Conservation (phyloP, 2,113 vertebrate genomes). For the Lagopus muta region DNA sequence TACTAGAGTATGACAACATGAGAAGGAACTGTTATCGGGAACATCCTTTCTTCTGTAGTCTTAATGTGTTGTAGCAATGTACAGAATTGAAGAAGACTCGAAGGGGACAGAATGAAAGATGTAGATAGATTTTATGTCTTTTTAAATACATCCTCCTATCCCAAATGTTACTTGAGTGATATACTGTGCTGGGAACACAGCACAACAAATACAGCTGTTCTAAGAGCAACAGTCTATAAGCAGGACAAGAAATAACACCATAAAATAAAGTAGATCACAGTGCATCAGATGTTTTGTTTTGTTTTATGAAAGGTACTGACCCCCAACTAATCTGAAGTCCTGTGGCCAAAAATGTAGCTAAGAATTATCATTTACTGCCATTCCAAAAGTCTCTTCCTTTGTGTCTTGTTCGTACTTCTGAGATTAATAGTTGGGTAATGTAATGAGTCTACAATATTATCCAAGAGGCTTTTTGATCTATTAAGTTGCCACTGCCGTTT, state of each 20-base stretch:
- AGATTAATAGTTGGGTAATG: background rate
- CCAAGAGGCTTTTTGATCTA: background rate
- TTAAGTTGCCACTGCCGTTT: background rate
- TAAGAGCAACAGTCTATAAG: fast-evolving
- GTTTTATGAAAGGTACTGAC: background rate
- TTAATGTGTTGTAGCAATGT: background rate
- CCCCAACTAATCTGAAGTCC: background rate
- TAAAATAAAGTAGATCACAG: background rate
- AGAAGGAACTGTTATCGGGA: background rate
- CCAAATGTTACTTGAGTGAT: background rate
- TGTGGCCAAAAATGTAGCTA: background rate
- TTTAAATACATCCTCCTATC: background rate
- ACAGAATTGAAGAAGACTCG: background rate
- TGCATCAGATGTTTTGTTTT: background rate
- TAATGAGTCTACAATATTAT: background rate
- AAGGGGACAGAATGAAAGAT: background rate
- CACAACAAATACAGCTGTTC: background rate
- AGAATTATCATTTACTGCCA: background rate
- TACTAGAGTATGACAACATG: background rate
- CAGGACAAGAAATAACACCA: background rate
- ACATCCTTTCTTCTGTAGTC: background rate
- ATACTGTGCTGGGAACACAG: background rate
- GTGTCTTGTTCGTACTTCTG: background rate
- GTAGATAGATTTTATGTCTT: background rate
- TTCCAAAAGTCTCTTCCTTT: background rate